Base-by-base conservation (phyloP, 2,888 invertebrate species). In the Drosophila picticornis region DNA sequence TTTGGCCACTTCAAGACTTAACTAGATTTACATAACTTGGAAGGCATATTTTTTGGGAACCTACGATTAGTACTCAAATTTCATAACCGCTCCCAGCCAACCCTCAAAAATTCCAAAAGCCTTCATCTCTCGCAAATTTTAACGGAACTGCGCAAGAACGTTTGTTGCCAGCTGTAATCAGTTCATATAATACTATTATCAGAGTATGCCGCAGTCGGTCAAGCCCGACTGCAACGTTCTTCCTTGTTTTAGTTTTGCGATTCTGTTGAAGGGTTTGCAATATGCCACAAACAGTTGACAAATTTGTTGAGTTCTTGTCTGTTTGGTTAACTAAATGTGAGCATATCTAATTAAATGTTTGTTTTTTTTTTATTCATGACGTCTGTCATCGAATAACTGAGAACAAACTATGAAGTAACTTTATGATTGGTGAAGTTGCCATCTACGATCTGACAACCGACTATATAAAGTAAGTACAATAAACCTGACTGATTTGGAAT, bases 291-390 rank as follows among this genome's bases (percentile, higher is more conserved):
- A 59, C 64, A 53, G 68, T 58, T 59, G 64, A 57, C 65, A 60
- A 60, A 55, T 36, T 55, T 67, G 27, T 38, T 40, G 22, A 9
- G 11, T 22, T 19, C 4, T 27, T 3, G 46, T 51, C 16, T 19
- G 22, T 72, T 58, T 52, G 32, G 27, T 62, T 40, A 13, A 36
- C 55, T 40, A 31, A 50, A 73, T 65, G 70, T 65, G 73, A 81
- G 77, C 70, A 69, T 16, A 46, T 64, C 29, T 9, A 22, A 29
- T 56, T 22, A n/a, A 29, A 16, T 27, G 2, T n/a, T 4, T 22
- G 4, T 11, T 4, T n/a, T n/a, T 9, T 10, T 84, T 69, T 86
- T 84, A 87, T 87, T 81, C 75, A 81, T 64, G 70, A 62, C 68
- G 0, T 51, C 25, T 16, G 19, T 10, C 51, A 36, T 48, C 13